Evolutionary conservation across 2,888 invertebrate genomes (phyloP).

Genomic region (Marasmarcha lunaedactyla): DNA sequence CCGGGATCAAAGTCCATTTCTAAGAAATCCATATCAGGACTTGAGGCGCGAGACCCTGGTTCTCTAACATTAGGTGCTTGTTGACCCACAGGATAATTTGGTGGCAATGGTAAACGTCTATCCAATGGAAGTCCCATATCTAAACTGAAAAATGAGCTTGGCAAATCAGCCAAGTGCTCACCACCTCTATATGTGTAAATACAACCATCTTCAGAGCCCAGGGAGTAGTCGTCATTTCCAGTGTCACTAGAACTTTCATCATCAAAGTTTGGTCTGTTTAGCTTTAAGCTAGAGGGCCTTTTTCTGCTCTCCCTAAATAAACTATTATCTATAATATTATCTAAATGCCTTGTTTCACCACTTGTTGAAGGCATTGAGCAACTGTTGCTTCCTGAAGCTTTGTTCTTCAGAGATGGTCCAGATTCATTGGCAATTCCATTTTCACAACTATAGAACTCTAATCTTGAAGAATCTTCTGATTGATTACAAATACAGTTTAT

Average conservation of each 20-base stretch:
- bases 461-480: background rate
- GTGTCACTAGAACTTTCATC: slow-evolving; percentile 69
- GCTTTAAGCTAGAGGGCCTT: slow-evolving; percentile 61
- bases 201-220: slow-evolving; percentile 79
- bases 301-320: slow-evolving; percentile 45
- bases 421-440: slow-evolving; percentile 27
- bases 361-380: slow-evolving; percentile 40
- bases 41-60: slow-evolving; percentile 69
- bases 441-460: slow-evolving; percentile 24
- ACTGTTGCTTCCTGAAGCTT: slow-evolving; percentile 21
- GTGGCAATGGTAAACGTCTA: slow-evolving; percentile 43
- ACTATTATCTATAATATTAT: slow-evolving; percentile 30
- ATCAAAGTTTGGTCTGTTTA: slow-evolving; percentile 52
- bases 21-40: slow-evolving; percentile 83
- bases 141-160: slow-evolving; percentile 73
- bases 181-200: slow-evolving; percentile 81
- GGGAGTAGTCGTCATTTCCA: slow-evolving; percentile 75
- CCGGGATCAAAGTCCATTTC: slow-evolving; percentile 88
- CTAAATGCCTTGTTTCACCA: slow-evolving; percentile 27
- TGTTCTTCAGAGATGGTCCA: slow-evolving; percentile 38
- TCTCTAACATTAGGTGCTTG: slow-evolving; percentile 44
- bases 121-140: slow-evolving; percentile 66
- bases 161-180: slow-evolving; percentile 72
- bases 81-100: slow-evolving; percentile 44
- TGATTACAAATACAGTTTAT: slow-evolving; percentile 5